These are phyloP conservation scores for Druon quercuslanigerum DNA, from an alignment of 1,140 invertebrate genomes.

Conservation along the genomic window DNA sequence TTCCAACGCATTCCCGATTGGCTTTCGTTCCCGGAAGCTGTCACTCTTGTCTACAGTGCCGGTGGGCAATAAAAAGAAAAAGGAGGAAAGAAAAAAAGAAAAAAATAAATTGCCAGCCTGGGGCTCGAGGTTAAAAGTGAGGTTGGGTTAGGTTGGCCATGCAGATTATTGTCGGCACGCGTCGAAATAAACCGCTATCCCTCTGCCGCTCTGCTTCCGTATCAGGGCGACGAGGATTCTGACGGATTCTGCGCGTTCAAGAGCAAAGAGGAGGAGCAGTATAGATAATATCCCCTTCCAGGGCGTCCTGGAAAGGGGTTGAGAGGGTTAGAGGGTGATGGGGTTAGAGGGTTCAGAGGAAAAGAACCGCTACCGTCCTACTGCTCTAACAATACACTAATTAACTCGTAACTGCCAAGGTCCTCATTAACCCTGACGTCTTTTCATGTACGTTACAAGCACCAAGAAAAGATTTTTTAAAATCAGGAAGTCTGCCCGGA, in stretches of 20 bases:
- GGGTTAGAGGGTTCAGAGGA: neutral
- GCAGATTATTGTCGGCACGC: conserved; percentile 27
- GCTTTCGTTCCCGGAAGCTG: neutral
- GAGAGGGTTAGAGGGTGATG: neutral
- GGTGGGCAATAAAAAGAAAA: conserved; percentile 8
- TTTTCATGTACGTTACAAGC: neutral
- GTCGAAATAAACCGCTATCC: conserved; percentile 13
- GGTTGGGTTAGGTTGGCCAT: conserved; percentile 10
- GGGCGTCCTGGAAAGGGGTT: neutral
- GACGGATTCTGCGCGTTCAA: conserved; percentile 14
- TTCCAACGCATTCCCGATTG: neutral
- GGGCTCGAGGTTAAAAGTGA: conserved; percentile 14
- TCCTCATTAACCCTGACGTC: neutral
- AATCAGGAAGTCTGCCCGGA: too few species aligned
- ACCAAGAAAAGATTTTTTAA: neutral
- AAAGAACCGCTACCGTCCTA: conserved; percentile 7
- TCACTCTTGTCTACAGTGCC: conserved; percentile 20
- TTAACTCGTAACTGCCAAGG: conserved; percentile 22
- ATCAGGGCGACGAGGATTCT: neutral
- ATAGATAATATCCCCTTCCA: neutral
- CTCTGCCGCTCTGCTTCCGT: neutral
- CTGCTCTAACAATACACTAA: conserved; percentile 20
- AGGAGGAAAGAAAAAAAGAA: too few species aligned
- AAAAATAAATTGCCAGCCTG: neutral
- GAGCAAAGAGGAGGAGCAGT: neutral